Evolutionary conservation across 2,888 invertebrate species (phyloP), one percentile per base, ranked within the genome.

Genomic region (Andrena dorsata): DNA sequence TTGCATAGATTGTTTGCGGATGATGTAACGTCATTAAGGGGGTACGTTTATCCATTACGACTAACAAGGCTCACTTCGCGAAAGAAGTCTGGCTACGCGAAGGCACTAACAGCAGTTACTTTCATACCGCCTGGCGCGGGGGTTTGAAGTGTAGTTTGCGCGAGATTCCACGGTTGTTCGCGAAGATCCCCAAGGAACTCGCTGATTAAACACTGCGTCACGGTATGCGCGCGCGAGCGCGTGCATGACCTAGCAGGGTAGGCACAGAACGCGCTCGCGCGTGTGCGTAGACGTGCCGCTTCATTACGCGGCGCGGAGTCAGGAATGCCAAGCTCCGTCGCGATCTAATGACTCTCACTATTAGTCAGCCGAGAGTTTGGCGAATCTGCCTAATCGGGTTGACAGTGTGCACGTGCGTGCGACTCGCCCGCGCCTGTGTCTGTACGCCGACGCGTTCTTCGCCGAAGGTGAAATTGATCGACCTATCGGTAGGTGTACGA

Each of bases 401-500:
- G 74, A 80, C 80, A 75, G 80, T 82, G 69, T 76, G 60, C 73
- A 71, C 76, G 75, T 64, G 64, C 71, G 47, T n/a, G 64, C 35
- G 73, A 13, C 13, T 41, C 51, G 26, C 56, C 61, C 53, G 7
- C 28, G 73, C 20, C 13, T 70, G 26, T 61, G 70, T 66, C 8
- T 20, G 16, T 4, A n/a, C 3, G 28, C 30, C 30, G 3, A 10
- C 10, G n/a, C 23, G 23, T 72, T 77, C 65, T 47, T 58, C 30
- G 49, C 65, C 35, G 69, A 61, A 66, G 78, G 79, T 70, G 79
- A 82, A 74, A 86, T 76, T 80, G 88, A 89, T 89, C 82, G 89
- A 90, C 86, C 85, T 87, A 86, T 88, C 88, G 41, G 41, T 41
- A 1, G 80, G 68, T 78, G 71, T 76, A 82, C 84, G 80, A 76